Evolutionary conservation across 2,113 vertebrate genomes (phyloP).

Genomic region (Emydocephalus ijimae): DNA sequence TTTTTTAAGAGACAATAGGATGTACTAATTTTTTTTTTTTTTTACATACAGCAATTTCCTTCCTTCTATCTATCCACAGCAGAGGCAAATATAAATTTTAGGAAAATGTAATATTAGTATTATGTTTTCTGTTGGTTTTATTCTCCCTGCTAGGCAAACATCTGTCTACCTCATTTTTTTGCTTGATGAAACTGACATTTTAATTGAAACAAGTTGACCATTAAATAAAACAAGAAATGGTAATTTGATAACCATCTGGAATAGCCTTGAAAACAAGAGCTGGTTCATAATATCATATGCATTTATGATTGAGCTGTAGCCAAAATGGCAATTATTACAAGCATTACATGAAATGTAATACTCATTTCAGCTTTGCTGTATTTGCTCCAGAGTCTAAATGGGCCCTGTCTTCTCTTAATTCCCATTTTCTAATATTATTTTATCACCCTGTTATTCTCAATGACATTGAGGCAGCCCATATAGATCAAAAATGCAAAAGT

Average conservation of each 20-base stretch:
- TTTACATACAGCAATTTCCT: not conserved
- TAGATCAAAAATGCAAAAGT: not conserved
- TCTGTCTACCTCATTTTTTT: not conserved
- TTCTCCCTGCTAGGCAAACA: conserved; percentile 1
- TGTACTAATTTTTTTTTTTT: not conserved
- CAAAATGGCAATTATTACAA: not conserved
- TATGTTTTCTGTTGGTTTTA: conserved; percentile 3
- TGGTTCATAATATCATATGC: not conserved
- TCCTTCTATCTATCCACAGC: not conserved
- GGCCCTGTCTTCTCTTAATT: not conserved
- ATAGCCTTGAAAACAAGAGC: not conserved
- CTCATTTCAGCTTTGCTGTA: not conserved
- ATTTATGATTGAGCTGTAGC: not conserved
- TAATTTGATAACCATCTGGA: not conserved
- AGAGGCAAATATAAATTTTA: not conserved
- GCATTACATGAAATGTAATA: not conserved
- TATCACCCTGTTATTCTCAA: not conserved
- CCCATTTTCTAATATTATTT: not conserved
- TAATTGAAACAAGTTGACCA: not conserved
- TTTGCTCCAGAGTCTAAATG: not conserved
- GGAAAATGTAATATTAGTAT: not conserved
- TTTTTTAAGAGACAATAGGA: not conserved
- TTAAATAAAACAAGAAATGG: conserved; percentile 7
- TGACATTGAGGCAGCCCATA: not conserved
- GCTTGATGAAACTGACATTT: not conserved